Conservation (phyloP, 2,113 vertebrate genomes). For the Stigmatopora argus region DNA sequence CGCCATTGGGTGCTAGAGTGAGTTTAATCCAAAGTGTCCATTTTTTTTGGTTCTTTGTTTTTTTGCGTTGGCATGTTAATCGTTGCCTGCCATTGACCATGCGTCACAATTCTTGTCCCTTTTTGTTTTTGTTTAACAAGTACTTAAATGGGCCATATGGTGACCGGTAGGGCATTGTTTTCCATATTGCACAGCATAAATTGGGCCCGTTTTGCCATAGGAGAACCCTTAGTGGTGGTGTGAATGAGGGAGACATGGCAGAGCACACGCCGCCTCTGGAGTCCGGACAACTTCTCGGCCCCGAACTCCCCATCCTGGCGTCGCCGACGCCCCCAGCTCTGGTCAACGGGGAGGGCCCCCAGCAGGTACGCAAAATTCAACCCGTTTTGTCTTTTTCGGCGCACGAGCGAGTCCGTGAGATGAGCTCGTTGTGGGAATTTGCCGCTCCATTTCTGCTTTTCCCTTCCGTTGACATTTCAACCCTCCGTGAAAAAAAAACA, state of each 20-base stretch:
- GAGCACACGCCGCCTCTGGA: slow-evolving; percentile 92
- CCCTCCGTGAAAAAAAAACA: too few relatives aligned
- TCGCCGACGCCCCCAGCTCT: slow-evolving; percentile 78
- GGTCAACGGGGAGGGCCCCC: slow-evolving; percentile 91
- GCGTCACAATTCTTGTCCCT: too few relatives aligned
- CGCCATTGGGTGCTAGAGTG: too few relatives aligned
- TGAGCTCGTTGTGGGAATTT: not conserved
- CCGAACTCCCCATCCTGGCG: slow-evolving; percentile 85
- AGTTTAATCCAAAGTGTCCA: too few relatives aligned
- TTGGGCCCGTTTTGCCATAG: slow-evolving; percentile 32
- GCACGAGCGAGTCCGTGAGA: not conserved
- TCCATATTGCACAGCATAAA: not conserved
- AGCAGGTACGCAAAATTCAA: slow-evolving; percentile 77
- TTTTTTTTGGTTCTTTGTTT: too few relatives aligned
- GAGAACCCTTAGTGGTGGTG: slow-evolving; percentile 67
- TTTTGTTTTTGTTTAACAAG: too few relatives aligned
- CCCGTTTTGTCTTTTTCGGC: not conserved
- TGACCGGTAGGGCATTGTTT: too few relatives aligned
- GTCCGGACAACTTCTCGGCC: slow-evolving; percentile 85
- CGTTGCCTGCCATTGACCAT: too few relatives aligned
- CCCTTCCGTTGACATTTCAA: not conserved
- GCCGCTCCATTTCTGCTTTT: not conserved
- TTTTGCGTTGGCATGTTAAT: too few relatives aligned
- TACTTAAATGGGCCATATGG: too few relatives aligned
- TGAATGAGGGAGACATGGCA: slow-evolving; percentile 90